Conservation (phyloP, 2,797 vertebrate genomes). For the Brachyrhaphis roseni region DNA sequence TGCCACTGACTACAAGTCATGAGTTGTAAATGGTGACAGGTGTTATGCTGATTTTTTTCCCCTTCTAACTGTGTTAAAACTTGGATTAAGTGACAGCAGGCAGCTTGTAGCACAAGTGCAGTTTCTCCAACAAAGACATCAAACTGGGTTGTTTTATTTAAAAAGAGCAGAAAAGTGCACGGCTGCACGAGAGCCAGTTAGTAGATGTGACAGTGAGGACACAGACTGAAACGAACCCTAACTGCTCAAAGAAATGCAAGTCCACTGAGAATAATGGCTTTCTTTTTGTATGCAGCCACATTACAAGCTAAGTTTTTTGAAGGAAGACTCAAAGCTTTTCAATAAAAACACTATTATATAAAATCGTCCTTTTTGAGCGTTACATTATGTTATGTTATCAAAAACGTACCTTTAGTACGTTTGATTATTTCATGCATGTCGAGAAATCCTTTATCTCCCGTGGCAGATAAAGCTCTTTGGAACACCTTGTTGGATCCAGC, state of each 20-base stretch:
- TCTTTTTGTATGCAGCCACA: background rate
- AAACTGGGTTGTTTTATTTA: constrained; percentile 17
- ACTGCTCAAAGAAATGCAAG: background rate
- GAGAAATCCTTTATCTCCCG: no score
- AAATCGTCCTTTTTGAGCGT: no score
- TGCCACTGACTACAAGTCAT: constrained; percentile 50
- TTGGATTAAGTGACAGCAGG: constrained; percentile 37
- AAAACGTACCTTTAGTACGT: no score
- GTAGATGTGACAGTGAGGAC: background rate
- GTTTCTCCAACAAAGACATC: constrained; percentile 4
- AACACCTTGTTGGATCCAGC: no score
- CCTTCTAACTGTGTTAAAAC: constrained; percentile 28
- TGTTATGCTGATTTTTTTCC: constrained; percentile 45
- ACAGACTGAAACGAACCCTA: background rate
- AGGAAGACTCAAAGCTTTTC: background rate
- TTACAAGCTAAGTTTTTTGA: background rate
- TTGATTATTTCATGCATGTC: no score
- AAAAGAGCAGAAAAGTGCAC: background rate
- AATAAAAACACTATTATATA: no score
- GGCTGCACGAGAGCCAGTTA: background rate
- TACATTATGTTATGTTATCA: no score
- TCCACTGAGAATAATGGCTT: background rate
- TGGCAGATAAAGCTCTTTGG: no score
- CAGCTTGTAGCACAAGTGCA: background rate
- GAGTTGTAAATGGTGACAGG: constrained; percentile 56